phyloP scores from a whole-genome alignment of 1,140 invertebrate genomes.

The Brachionus koreanus region DNA sequence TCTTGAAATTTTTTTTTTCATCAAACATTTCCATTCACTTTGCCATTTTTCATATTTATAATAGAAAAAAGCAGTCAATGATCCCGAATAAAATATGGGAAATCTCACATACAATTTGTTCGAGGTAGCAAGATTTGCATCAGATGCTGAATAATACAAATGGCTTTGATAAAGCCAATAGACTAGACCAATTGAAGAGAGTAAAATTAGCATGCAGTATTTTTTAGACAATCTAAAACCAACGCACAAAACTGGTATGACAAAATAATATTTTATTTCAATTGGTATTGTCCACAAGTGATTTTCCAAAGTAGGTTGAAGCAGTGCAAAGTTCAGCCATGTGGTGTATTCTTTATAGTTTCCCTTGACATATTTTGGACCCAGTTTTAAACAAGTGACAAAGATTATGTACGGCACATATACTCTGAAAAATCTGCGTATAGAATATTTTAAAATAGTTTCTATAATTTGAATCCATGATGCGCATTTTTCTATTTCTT shows the following conservation, averaged over 20 bases:
- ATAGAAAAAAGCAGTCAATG: neutral
- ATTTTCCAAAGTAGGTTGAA: neutral
- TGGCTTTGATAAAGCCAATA: neutral
- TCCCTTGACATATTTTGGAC: neutral
- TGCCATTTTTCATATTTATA: neutral
- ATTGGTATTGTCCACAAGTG: constrained; percentile 14
- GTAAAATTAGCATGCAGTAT: neutral
- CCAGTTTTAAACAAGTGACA: neutral
- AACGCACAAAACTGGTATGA: neutral
- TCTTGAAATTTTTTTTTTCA: neutral
- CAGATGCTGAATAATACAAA: neutral
- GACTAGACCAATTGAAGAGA: neutral
- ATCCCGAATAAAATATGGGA: neutral
- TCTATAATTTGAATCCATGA: neutral
- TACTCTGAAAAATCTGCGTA: neutral
- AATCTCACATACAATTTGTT: constrained; percentile 21
- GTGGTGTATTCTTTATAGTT: neutral
- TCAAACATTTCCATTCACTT: neutral
- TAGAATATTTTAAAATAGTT: constrained; percentile 1
- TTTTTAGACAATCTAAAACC: neutral
- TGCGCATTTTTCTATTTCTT: neutral
- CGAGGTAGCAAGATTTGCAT: neutral
- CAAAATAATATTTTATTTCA: neutral
- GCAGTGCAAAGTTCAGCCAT: neutral
- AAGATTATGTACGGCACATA: neutral